Evolutionary conservation across 2,113 vertebrate genomes (phyloP).

Genomic region (Gasterosteus nipponicus): DNA sequence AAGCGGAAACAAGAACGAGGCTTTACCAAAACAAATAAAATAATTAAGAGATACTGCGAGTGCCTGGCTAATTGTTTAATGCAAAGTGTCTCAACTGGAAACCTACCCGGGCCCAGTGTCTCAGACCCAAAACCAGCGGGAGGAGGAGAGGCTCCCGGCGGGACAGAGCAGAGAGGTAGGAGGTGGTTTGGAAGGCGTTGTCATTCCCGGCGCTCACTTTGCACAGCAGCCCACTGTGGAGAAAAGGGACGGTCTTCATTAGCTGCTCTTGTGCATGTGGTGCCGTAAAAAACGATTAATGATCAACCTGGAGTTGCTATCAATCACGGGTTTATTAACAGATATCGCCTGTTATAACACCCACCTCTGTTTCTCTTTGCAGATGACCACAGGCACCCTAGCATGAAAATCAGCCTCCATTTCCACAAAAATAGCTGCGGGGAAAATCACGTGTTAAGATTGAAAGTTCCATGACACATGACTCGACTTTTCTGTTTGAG

Average conservation of each 20-base stretch:
- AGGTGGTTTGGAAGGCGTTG: slow-evolving; percentile 88
- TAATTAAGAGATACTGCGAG: not conserved
- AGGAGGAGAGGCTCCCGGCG: slow-evolving; percentile 81
- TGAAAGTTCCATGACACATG: not conserved
- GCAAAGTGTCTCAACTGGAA: not conserved
- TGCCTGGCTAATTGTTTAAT: not conserved
- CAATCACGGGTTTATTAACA: not conserved
- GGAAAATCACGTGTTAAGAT: slow-evolving; percentile 37
- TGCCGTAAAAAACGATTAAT: not conserved
- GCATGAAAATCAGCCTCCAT: slow-evolving; percentile 95
- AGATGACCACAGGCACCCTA: slow-evolving; percentile 91
- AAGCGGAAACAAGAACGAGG: not conserved
- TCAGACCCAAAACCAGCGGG: slow-evolving; percentile 87
- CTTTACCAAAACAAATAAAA: not conserved
- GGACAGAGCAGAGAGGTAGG: slow-evolving; percentile 85
- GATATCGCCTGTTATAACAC: not conserved
- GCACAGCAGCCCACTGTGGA: slow-evolving; percentile 88
- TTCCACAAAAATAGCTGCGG: slow-evolving; percentile 86
- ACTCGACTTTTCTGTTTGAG: not conserved
- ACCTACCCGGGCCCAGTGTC: slow-evolving; percentile 90
- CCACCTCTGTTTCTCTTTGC: slow-evolving; percentile 92
- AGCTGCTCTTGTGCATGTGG: not conserved
- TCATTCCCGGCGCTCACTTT: slow-evolving; percentile 96
- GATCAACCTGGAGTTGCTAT: not conserved
- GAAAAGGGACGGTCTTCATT: slow-evolving; percentile 24